Conservation (phyloP, 2,797 vertebrate genomes). For the Avahi laniger region DNA sequence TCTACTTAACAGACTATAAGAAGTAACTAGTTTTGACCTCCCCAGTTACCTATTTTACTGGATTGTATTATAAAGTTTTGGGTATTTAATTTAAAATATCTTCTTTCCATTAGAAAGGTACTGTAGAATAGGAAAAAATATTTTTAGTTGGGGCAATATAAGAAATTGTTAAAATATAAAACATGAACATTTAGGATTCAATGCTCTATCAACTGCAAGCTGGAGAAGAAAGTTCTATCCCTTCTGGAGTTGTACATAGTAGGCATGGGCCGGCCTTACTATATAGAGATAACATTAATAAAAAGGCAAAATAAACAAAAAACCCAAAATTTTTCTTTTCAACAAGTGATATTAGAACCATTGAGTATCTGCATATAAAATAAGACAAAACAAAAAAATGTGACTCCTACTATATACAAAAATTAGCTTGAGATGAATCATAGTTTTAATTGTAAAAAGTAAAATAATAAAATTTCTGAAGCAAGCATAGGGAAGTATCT, state of each 20-base stretch:
- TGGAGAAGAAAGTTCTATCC: neutral
- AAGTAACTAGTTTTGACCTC: neutral
- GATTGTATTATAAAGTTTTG: neutral
- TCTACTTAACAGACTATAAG: neutral
- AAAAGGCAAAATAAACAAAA: neutral
- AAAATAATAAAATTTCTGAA: neutral
- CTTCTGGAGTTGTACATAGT: accelerated
- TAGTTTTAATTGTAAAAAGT: neutral
- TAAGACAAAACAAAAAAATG: neutral
- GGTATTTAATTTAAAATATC: neutral
- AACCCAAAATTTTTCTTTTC: neutral
- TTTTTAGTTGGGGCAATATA: neutral
- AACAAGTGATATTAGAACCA: neutral
- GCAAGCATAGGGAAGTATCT: neutral
- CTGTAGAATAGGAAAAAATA: neutral
- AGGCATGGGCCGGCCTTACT: neutral
- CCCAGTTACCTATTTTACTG: neutral
- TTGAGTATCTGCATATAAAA: neutral
- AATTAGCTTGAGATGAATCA: neutral
- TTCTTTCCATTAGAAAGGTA: neutral
- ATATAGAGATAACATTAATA: neutral
- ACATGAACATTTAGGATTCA: neutral
- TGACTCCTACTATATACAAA: neutral
- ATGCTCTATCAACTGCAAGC: neutral
- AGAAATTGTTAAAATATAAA: neutral